phyloP scores from a whole-genome alignment of 1,140 invertebrate species.

The Nasonia longicornis region DNA sequence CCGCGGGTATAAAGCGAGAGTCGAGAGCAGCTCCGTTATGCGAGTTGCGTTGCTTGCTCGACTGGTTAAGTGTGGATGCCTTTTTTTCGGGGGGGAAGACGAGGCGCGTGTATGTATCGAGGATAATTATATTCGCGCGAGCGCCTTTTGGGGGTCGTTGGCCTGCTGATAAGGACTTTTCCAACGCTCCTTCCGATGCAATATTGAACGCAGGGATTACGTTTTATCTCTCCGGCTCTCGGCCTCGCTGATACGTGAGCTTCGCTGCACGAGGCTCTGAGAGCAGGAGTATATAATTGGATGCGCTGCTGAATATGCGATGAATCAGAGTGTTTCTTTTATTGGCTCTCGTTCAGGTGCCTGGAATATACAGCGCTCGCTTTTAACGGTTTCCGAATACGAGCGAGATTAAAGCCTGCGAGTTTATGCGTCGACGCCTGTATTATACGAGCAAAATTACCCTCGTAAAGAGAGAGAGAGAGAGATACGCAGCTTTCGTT shows the following conservation, averaged over 20 bases:
- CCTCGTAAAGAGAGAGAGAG: too few species aligned
- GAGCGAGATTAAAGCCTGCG: background rate
- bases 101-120: background rate
- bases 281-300: background rate
- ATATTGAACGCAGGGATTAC: background rate
- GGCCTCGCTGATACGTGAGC: background rate
- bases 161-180: background rate
- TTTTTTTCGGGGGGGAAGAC: background rate
- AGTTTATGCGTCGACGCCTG: background rate
- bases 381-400: background rate
- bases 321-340: constrained; percentile 1
- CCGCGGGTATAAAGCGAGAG: background rate
- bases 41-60: background rate
- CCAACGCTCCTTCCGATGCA: background rate
- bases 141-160: background rate
- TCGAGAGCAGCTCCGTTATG: constrained; percentile 23
- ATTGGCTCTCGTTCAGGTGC: background rate
- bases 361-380: background rate
- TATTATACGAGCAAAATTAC: background rate
- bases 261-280: background rate
- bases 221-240: background rate
- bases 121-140: background rate
- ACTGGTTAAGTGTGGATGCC: background rate
- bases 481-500: too few species aligned
- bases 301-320: background rate